Evolutionary conservation across 2,888 invertebrate genomes (phyloP).

Genomic region (Elegia similella): DNA sequence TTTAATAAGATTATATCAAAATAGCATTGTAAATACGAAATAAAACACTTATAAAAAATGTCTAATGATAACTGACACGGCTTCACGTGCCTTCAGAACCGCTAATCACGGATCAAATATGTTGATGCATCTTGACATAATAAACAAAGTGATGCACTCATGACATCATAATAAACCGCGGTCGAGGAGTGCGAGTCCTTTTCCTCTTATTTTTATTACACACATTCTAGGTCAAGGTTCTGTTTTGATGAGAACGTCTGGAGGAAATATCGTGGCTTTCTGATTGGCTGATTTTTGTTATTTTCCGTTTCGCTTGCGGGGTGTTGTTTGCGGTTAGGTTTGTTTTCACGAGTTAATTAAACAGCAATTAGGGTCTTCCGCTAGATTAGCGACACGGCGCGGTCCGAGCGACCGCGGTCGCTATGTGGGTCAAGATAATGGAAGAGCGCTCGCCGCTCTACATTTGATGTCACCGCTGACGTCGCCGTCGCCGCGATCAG

Average conservation of each 20-base stretch:
- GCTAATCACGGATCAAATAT: neutral
- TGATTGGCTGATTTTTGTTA: conserved; percentile 7
- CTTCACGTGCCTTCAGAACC: too few species aligned
- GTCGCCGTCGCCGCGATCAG: neutral
- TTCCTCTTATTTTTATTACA: conserved; percentile 51
- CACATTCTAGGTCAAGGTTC: conserved; percentile 68
- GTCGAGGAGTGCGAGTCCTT: conserved; percentile 37
- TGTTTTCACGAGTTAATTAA: conserved; percentile 32
- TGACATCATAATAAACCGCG: conserved; percentile 8
- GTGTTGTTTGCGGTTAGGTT: conserved; percentile 3
- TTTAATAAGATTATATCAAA: too few species aligned
- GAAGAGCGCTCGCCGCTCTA: conserved; percentile 43
- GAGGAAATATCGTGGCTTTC: conserved; percentile 45
- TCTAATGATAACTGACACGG: too few species aligned
- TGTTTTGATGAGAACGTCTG: conserved; percentile 59
- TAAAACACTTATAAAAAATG: too few species aligned
- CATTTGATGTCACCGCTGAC: conserved; percentile 37
- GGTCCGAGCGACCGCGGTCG: conserved; percentile 58
- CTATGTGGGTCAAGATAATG: conserved; percentile 71
- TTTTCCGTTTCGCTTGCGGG: neutral
- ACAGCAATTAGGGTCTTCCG: conserved; percentile 57
- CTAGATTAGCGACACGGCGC: conserved; percentile 40
- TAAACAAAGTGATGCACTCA: conserved; percentile 8
- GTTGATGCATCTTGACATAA: neutral
- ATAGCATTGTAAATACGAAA: too few species aligned